Base-by-base conservation (phyloP, 2,797 vertebrate species). In the Clarias fuscus region DNA sequence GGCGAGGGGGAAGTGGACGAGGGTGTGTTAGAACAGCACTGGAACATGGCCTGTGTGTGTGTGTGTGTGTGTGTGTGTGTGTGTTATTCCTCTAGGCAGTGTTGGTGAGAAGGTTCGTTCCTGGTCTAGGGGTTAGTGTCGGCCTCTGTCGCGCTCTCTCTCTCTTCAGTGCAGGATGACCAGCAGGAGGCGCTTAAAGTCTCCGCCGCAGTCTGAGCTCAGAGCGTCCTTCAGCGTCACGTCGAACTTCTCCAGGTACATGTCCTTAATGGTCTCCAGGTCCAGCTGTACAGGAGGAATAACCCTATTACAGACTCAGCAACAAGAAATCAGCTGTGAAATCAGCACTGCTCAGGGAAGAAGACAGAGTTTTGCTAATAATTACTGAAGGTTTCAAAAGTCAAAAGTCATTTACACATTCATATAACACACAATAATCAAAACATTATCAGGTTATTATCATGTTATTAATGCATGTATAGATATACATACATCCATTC, bases 201-300 rank as follows among this genome's bases (percentile, higher is more conserved):
- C 97, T 15, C 98, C 98, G 0, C 97, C 95, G 2, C 97, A 98
- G 88, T 99, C 98, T 0, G 97, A 96, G 84, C 91, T 94, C 93
- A 99, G 94, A 70, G 96, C 96, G 0, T 99, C 97, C 81, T 95
- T 96, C 89, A 99, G 94, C 0, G 97, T 92, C 64, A 96, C 96
- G 30, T 98, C 96, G 58, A 98, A 98, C 91, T 97, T 97, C 93
- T 98, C 95, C 91, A 97, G 95, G 91, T 97, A 99, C 94, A 96
- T 97, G 89, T 97, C 97, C 91, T 98, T 98, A 92, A 98, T 95
- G 2, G 96, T 96, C 88, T 96, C 97, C 91, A 99, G 95, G 94
- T 99, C 97, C 0, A 96, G 92, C 98, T 99, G 91, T 7, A 53
- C 14, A 40, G 17, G 20, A 78, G 30, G 20, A 58, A 56, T 27